These are phyloP conservation scores for Anser brachyrhynchus DNA, from an alignment of 2,113 vertebrate genomes.

Conservation along the genomic window DNA sequence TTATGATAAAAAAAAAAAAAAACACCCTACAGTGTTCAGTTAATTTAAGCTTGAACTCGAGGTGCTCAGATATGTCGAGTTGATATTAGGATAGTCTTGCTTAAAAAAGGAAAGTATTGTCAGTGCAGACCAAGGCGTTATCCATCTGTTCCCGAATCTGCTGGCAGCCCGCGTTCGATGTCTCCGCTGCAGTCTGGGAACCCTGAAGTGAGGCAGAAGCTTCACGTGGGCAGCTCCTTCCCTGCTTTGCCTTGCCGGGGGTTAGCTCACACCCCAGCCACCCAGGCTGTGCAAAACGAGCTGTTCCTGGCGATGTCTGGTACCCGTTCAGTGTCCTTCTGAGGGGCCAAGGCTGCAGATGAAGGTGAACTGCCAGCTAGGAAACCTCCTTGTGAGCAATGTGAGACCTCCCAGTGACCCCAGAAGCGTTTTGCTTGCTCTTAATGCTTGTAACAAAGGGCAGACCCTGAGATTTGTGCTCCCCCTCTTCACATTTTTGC, in stretches of 20 bases:
- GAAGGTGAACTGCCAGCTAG: background rate
- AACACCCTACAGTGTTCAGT: background rate
- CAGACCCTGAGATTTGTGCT: background rate
- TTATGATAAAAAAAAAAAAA: background rate
- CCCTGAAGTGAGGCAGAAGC: slow-evolving; percentile 4
- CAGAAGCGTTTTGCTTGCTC: background rate
- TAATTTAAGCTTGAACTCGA: slow-evolving; percentile 40
- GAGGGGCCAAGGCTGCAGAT: background rate
- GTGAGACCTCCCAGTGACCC: background rate
- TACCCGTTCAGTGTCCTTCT: accelerated
- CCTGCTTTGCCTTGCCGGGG: background rate
- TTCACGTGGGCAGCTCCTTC: slow-evolving; percentile 3
- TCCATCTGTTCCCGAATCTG: slow-evolving; percentile 67
- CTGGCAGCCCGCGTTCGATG: slow-evolving; percentile 42
- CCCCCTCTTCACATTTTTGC: background rate
- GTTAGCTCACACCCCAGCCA: background rate
- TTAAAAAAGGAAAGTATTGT: slow-evolving; percentile 36
- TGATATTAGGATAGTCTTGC: slow-evolving; percentile 36
- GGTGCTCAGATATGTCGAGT: slow-evolving; percentile 23
- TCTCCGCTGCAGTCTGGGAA: slow-evolving; percentile 38
- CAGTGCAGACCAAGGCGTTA: background rate
- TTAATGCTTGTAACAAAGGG: background rate
- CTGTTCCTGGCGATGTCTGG: background rate
- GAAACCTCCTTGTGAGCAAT: background rate
- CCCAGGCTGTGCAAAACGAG: background rate